Evolutionary conservation across 2,797 vertebrate species (phyloP).

Genomic region (Myotis planiceps): DNA sequence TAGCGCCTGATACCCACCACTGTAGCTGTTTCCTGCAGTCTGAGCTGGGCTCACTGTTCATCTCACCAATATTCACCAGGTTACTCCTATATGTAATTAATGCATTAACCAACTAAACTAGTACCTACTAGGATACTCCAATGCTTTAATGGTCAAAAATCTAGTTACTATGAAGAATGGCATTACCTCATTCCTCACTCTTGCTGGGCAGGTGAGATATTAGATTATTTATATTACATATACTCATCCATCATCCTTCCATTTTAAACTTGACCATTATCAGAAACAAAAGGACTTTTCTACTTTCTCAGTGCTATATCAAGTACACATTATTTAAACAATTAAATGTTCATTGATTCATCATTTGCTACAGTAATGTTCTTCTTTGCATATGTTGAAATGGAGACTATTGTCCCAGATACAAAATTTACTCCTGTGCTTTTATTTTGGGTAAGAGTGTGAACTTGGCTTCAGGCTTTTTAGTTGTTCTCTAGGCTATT

Average conservation of each 20-base stretch:
- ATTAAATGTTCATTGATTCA: neutral
- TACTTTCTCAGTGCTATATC: neutral
- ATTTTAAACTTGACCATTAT: neutral
- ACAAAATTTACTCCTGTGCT: neutral
- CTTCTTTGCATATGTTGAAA: neutral
- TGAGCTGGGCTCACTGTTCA: accelerated
- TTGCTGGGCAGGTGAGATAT: neutral
- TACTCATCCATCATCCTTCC: neutral
- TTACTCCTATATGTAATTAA: neutral
- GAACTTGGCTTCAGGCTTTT: neutral
- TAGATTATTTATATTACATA: neutral
- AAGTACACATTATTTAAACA: neutral
- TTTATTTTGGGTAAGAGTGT: neutral
- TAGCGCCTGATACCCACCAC: neutral
- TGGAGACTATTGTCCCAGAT: neutral
- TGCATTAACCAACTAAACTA: neutral
- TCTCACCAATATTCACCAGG: neutral
- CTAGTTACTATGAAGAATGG: neutral
- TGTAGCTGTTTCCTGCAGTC: neutral
- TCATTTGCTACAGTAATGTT: neutral
- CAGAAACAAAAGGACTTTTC: neutral
- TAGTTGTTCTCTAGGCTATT: neutral
- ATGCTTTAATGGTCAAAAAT: neutral
- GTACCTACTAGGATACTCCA: neutral
- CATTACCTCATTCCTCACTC: neutral